Conservation (phyloP, 2,113 vertebrate species). For the Struthio camelus region DNA sequence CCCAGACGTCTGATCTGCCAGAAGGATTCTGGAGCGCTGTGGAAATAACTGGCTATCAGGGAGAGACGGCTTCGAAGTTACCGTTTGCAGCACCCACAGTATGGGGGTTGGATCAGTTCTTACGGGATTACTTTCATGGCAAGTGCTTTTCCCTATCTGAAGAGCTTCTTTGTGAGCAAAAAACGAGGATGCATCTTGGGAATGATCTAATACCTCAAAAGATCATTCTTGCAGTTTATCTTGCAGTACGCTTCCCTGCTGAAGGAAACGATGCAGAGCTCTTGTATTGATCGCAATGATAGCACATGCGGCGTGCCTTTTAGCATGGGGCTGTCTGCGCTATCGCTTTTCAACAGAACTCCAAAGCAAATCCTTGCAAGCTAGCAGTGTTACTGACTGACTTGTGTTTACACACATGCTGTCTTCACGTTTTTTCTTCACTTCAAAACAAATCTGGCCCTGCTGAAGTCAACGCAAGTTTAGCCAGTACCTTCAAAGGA, state of each 20-base stretch:
- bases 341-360: neutral
- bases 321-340: neutral
- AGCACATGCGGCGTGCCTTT: neutral
- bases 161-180: slow-evolving; percentile 55
- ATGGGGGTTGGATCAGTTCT: slow-evolving; percentile 41
- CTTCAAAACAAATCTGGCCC: neutral
- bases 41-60: neutral
- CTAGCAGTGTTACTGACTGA: neutral
- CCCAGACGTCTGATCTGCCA: neutral
- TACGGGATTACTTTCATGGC: slow-evolving; percentile 37
- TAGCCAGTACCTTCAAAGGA: neutral
- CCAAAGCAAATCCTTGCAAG: neutral
- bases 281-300: neutral
- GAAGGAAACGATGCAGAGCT: slow-evolving; percentile 28
- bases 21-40: slow-evolving; percentile 6
- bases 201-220: slow-evolving; percentile 40
- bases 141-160: slow-evolving; percentile 58
- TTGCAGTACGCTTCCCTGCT: neutral
- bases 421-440: neutral
- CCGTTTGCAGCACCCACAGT: slow-evolving; percentile 16
- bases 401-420: neutral
- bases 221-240: slow-evolving; percentile 44
- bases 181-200: slow-evolving; percentile 45
- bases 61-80: slow-evolving; percentile 48
- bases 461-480: neutral